Evolutionary conservation across 2,113 vertebrate genomes (phyloP).

Genomic region (Dendrocopos noguchii): DNA sequence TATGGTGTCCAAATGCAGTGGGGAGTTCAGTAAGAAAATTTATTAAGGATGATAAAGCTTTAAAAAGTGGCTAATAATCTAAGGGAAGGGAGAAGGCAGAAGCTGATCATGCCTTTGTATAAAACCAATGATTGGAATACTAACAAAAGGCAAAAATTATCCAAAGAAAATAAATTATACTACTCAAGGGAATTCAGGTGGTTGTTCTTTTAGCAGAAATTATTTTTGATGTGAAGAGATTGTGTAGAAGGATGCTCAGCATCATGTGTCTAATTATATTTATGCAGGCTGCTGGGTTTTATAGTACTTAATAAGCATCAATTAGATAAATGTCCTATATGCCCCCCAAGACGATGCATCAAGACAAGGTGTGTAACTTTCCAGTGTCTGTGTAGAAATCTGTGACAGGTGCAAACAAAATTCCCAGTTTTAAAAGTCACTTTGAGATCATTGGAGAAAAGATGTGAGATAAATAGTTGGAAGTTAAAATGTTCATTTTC

Average conservation of each 20-base stretch:
- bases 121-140: background rate
- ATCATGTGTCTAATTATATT: background rate
- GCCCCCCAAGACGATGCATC: background rate
- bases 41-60: background rate
- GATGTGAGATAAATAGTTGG: background rate
- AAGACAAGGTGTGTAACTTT: background rate
- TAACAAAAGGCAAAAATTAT: background rate
- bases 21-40: background rate
- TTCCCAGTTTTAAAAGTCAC: background rate
- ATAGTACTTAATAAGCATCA: background rate
- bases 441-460: background rate
- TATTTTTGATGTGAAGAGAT: background rate
- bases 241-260: background rate
- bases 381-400: background rate
- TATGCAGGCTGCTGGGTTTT: background rate
- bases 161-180: background rate
- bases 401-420: background rate
- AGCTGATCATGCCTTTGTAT: background rate
- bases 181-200: background rate
- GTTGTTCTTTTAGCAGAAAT: background rate
- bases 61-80: background rate
- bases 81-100: background rate
- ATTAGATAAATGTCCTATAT: background rate
- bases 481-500: background rate
- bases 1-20: background rate